Conservation (phyloP, 2,888 invertebrate genomes). For the Hyposoter didymator region DNA sequence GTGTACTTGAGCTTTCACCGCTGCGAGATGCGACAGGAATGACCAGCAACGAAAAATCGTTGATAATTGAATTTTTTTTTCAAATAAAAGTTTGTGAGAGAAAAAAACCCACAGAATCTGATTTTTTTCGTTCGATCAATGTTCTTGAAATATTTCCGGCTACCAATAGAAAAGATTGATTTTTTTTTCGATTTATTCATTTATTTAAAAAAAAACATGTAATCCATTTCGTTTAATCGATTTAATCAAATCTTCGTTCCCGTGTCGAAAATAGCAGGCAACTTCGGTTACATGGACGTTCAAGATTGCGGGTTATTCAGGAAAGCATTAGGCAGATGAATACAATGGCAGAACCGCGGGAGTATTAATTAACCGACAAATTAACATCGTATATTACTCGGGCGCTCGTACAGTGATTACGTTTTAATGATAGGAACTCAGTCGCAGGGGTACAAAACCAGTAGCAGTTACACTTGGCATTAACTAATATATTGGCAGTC, state of each 20-base stretch:
- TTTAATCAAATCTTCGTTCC: slow-evolving; percentile 2
- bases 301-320: slow-evolving; percentile 69
- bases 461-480: slow-evolving; percentile 59
- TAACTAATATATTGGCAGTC: slow-evolving; percentile 34
- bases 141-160: not conserved
- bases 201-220: not conserved
- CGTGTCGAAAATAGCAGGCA: slow-evolving; percentile 23
- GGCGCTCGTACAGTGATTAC: slow-evolving; percentile 79
- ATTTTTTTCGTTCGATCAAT: not conserved
- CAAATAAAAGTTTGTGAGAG: not conserved
- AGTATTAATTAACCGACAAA: slow-evolving; percentile 82
- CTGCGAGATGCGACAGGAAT: not conserved
- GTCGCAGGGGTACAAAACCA: slow-evolving; percentile 44
- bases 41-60: not conserved
- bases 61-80: not conserved
- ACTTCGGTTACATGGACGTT: slow-evolving; percentile 59
- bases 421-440: slow-evolving; percentile 81
- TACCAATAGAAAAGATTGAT: not conserved
- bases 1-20: not conserved
- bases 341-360: slow-evolving; percentile 77
- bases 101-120: not conserved
- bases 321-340: slow-evolving; percentile 71
- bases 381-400: slow-evolving; percentile 78
- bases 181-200: not conserved
- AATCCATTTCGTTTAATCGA: slow-evolving; percentile 5